These are phyloP conservation scores for Araneus ventricosus DNA, from an alignment of 1,140 invertebrate species.

Conservation along the genomic window DNA sequence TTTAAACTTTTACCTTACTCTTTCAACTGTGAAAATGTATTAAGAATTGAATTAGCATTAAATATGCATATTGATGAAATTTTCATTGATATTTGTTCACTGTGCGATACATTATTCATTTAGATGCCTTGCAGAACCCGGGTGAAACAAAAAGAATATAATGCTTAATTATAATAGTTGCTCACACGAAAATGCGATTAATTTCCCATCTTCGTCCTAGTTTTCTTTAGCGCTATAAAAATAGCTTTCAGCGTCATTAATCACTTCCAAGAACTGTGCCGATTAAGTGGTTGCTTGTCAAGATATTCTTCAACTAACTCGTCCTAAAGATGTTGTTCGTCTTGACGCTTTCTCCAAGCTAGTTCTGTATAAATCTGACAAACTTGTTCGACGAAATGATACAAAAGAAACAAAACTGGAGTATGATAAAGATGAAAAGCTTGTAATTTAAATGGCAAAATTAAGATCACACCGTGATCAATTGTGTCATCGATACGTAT, in stretches of 20 bases:
- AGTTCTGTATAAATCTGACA: neutral
- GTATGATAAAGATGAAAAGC: neutral
- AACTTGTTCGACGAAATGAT: neutral
- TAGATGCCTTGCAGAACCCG: neutral
- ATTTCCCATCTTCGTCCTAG: neutral
- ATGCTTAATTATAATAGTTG: neutral
- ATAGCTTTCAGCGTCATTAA: neutral
- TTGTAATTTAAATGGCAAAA: conserved; percentile 26
- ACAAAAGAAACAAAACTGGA: neutral
- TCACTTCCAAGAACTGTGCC: neutral
- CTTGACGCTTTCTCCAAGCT: neutral
- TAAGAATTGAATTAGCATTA: neutral
- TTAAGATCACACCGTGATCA: neutral
- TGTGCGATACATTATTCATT: neutral
- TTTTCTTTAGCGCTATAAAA: neutral
- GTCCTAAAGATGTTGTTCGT: neutral
- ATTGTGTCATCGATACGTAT: conserved; percentile 13
- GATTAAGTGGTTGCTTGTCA: neutral
- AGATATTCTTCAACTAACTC: neutral
- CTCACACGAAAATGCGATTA: neutral
- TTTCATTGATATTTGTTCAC: neutral
- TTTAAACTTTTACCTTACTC: too few relatives aligned
- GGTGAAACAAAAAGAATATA: neutral
- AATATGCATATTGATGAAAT: neutral
- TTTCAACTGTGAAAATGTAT: too few relatives aligned